Evolutionary conservation across 2,888 invertebrate genomes (phyloP).

Genomic region (Volucella zonaria): DNA sequence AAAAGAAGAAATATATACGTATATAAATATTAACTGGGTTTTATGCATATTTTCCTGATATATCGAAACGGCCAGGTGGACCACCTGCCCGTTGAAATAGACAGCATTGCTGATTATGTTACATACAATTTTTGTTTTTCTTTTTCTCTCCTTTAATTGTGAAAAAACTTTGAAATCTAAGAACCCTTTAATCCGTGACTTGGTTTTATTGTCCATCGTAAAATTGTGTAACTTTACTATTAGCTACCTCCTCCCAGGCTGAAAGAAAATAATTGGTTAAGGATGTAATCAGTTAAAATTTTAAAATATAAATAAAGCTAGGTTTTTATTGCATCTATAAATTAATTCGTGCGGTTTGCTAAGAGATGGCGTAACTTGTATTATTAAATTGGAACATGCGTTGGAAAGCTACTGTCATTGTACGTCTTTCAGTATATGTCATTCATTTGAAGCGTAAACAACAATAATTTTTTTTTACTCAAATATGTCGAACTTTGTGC

Average conservation of each 20-base stretch:
- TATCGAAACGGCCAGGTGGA: constrained; percentile 51
- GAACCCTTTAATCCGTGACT: constrained; percentile 64
- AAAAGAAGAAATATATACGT: constrained; percentile 19
- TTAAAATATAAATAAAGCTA: constrained; percentile 15
- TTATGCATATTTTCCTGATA: constrained; percentile 58
- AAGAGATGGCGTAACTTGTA: too few species aligned
- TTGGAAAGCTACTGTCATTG: too few species aligned
- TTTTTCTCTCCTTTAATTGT: constrained; percentile 33
- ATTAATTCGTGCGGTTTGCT: too few species aligned
- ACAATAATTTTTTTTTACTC: too few species aligned
- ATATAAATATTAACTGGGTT: constrained; percentile 66
- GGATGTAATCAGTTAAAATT: constrained; percentile 6
- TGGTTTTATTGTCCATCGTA: constrained; percentile 84
- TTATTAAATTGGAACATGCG: too few species aligned
- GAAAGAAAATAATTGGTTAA: constrained; percentile 79
- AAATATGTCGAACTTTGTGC: too few species aligned
- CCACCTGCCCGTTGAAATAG: constrained; percentile 64
- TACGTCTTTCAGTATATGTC: too few species aligned
- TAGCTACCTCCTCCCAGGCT: constrained; percentile 90
- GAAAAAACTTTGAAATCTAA: constrained; percentile 68
- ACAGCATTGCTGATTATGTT: constrained; percentile 64
- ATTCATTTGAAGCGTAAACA: too few species aligned
- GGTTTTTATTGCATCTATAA: too few species aligned
- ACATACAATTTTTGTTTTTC: constrained; percentile 24
- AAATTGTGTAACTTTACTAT: constrained; percentile 84